Conservation (phyloP, 2,888 invertebrate genomes). For the Phyllotreta striolata region DNA sequence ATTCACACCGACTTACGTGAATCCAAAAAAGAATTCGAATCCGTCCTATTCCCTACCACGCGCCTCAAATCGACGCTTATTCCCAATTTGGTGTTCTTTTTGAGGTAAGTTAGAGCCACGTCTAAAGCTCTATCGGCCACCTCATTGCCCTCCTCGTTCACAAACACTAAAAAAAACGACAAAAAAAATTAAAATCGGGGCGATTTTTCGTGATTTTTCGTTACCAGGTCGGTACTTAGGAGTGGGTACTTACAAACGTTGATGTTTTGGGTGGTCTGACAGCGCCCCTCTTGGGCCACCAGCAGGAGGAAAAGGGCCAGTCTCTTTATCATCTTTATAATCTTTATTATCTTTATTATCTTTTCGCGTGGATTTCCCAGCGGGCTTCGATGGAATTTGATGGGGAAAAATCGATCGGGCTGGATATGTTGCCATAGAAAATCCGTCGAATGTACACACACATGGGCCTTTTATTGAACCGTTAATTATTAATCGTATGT, state of each 20-base stretch:
- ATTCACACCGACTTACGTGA: slow-evolving; percentile 74
- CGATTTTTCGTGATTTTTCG: neutral
- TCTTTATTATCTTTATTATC: too few relatives aligned
- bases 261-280: slow-evolving; percentile 75
- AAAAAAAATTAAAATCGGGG: slow-evolving; percentile 11
- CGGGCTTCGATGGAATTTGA: too few relatives aligned
- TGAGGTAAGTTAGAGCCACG: slow-evolving; percentile 74
- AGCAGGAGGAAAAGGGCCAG: neutral
- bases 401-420: too few relatives aligned
- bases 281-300: too few relatives aligned
- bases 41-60: slow-evolving; percentile 75
- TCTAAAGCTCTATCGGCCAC: slow-evolving; percentile 76
- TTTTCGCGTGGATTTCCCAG: neutral
- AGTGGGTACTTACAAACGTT: slow-evolving; percentile 73
- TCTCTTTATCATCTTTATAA: too few relatives aligned
- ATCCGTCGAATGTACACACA: slow-evolving; percentile 30
- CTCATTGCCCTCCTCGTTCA: slow-evolving; percentile 78
- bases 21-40: slow-evolving; percentile 75
- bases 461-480: neutral
- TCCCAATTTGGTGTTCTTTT: slow-evolving; percentile 73
- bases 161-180: slow-evolving; percentile 68
- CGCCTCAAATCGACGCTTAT: slow-evolving; percentile 69
- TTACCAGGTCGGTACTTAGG: neutral
- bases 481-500: slow-evolving; percentile 22
- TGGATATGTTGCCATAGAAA: slow-evolving; percentile 28